Evolutionary conservation across 2,113 vertebrate species (phyloP), one percentile per base, ranked within the genome.

Genomic region (Girardinichthys multiradiatus): DNA sequence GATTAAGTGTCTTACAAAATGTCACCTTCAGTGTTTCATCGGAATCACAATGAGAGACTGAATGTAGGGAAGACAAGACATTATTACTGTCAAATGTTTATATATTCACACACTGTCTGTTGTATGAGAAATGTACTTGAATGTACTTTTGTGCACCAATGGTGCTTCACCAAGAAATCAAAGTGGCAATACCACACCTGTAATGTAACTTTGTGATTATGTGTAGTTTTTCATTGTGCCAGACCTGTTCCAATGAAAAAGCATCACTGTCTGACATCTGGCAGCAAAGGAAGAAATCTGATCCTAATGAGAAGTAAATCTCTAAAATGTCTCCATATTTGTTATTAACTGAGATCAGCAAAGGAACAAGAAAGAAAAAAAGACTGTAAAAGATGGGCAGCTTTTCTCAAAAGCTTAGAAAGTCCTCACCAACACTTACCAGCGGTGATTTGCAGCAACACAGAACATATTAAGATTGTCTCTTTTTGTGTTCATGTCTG

Each of bases 151-250:
- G 72, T 89, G 78, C 86, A 73, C 83, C 80, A 72, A 75, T 64
- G 86, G 86, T 83, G 79, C 70, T 86, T 70, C 85, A 77, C 70
- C 48, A 58, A 77, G 77, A 74, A 83, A 77, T 59, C 74, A 75
- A 62, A 70, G 83, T 70, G 84, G 77, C 81, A 81, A 81, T 83
- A 73, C 83, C 57, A 79, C 78, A 89, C 70, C 72, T 86, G 82
- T 79, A 69, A 68, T 81, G 85, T 83, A 78, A 39, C 68, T 83
- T 72, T 87, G 81, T 84, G 82, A 78, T 68, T 79, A 78, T 85
- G 74, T 89, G 85, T 90, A 79, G 66, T 72, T 72, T 75, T 70
- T 81, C 84, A 74, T 82, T 79, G 84, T 86, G 82, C 77, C 62
- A 0, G 70, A 86, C 77, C 37, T 66, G 71, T 80, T 61, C 24